phyloP scores from a whole-genome alignment of 2,888 invertebrate genomes.

The Anticlea derivata region DNA sequence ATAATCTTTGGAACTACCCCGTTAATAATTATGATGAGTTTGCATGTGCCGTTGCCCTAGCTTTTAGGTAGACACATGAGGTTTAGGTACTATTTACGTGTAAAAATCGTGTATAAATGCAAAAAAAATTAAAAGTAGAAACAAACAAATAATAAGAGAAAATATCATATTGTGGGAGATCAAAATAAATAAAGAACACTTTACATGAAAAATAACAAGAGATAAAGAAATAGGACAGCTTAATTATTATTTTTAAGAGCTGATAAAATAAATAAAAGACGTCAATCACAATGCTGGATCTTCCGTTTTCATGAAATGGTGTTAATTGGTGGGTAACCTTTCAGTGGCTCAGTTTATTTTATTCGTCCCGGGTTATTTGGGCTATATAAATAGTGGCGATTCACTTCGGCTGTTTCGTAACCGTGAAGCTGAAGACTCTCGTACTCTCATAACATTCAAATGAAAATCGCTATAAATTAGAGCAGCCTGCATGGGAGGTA shows the following conservation, averaged over 20 bases:
- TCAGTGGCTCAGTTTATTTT: constrained; percentile 48
- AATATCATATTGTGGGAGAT: not conserved
- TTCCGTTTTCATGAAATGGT: constrained; percentile 48
- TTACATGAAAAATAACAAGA: not conserved
- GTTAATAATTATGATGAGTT: too few relatives aligned
- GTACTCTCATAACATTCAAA: too few relatives aligned
- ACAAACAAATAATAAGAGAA: not conserved
- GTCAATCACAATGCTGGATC: constrained; percentile 42
- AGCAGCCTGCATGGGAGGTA: too few relatives aligned
- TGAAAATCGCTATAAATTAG: too few relatives aligned
- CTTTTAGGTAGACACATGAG: too few relatives aligned
- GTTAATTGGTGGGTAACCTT: constrained; percentile 68
- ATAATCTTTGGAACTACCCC: too few relatives aligned
- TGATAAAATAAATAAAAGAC: constrained; percentile 36
- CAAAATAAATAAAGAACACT: not conserved
- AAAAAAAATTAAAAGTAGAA: too few relatives aligned
- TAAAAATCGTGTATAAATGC: too few relatives aligned
- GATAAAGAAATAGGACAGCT: constrained; percentile 17
- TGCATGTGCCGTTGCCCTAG: too few relatives aligned
- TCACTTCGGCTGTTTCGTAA: not conserved
- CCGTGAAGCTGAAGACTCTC: too few relatives aligned
- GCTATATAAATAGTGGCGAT: constrained; percentile 42
- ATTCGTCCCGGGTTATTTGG: constrained; percentile 44
- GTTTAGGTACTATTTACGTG: too few relatives aligned
- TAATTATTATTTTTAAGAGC: constrained; percentile 14